Evolutionary conservation across 2,113 vertebrate species (phyloP).

Genomic region (Spilogale gracilis): DNA sequence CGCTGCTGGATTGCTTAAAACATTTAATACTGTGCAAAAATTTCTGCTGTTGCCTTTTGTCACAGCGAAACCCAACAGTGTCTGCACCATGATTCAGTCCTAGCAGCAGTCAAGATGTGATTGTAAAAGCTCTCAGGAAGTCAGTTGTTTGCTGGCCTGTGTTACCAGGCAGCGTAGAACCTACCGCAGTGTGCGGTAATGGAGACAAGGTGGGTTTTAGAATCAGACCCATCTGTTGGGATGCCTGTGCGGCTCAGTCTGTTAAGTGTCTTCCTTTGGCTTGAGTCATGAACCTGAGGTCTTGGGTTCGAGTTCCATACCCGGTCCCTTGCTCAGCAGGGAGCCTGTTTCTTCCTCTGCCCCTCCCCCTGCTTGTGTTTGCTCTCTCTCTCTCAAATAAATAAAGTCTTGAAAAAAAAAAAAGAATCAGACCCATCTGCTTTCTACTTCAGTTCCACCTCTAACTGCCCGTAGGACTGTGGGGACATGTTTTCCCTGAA

Average conservation of each 20-base stretch:
- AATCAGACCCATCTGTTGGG: not conserved
- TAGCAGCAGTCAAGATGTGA: not conserved
- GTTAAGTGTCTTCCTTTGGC: too few species aligned
- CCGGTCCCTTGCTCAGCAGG: too few species aligned
- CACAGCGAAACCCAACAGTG: not conserved
- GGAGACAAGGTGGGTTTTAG: not conserved
- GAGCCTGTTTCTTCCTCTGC: too few species aligned
- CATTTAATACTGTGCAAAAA: constrained; percentile 20
- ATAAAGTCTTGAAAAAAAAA: too few species aligned
- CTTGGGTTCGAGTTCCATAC: too few species aligned
- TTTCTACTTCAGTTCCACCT: not conserved
- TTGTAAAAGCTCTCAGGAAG: not conserved
- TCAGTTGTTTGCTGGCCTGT: not conserved
- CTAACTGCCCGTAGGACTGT: not conserved
- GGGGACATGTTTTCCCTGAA: constrained; percentile 1
- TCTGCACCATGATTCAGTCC: not conserved
- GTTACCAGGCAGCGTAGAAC: not conserved
- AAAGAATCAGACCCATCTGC: not conserved
- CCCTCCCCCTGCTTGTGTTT: too few species aligned
- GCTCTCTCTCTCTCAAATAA: too few species aligned
- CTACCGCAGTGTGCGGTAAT: not conserved
- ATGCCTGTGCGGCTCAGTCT: too few species aligned
- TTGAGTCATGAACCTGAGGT: too few species aligned
- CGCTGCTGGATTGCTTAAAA: constrained; percentile 52
- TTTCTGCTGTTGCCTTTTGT: constrained; percentile 52